Percentiles rank a stretch among this genome's conserved stretches.
Evolutionary conservation across 1,140 invertebrate species (phyloP).

Genomic region (Habropoda laboriosa): DNA sequence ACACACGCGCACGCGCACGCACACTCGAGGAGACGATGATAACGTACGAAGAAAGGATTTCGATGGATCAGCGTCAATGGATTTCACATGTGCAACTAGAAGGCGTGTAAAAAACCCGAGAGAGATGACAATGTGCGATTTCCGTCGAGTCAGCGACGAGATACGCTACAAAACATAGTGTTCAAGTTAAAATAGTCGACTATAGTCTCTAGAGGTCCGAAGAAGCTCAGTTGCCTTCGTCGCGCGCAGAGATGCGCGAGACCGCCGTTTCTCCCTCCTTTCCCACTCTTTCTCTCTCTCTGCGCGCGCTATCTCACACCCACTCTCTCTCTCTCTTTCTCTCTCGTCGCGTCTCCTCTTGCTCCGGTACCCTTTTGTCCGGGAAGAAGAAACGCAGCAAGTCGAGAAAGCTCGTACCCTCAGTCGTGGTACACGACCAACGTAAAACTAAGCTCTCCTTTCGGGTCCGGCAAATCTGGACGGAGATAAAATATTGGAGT

Average conservation of each 20-base stretch:
- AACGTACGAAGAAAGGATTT: background rate
- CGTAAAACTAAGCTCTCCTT: constrained; percentile 28
- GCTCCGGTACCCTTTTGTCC: constrained; percentile 60
- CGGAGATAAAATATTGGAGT: constrained; percentile 14
- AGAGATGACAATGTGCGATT: constrained; percentile 29
- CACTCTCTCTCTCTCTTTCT: background rate
- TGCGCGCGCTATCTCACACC: background rate
- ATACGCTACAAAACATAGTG: constrained; percentile 47
- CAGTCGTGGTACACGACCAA: constrained; percentile 30
- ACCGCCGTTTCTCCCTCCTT: constrained; percentile 29
- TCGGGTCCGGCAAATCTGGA: background rate
- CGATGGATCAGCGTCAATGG: background rate
- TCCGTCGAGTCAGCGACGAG: constrained; percentile 26
- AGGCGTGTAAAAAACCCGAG: background rate
- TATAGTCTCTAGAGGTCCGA: constrained; percentile 54
- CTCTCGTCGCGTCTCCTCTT: constrained; percentile 17
- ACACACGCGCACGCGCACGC: no score
- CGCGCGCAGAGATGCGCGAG: constrained; percentile 57
- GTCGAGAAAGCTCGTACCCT: constrained; percentile 58
- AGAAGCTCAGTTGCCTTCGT: constrained; percentile 59
- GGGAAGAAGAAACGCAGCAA: constrained; percentile 57
- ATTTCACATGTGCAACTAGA: background rate
- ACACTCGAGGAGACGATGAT: no score
- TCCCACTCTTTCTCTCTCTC: constrained; percentile 16
- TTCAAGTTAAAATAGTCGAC: constrained; percentile 62